Evolutionary conservation across 92 coral and sea anemone species (phyloP).

Genomic region (Zoanthus sansibaricus): DNA sequence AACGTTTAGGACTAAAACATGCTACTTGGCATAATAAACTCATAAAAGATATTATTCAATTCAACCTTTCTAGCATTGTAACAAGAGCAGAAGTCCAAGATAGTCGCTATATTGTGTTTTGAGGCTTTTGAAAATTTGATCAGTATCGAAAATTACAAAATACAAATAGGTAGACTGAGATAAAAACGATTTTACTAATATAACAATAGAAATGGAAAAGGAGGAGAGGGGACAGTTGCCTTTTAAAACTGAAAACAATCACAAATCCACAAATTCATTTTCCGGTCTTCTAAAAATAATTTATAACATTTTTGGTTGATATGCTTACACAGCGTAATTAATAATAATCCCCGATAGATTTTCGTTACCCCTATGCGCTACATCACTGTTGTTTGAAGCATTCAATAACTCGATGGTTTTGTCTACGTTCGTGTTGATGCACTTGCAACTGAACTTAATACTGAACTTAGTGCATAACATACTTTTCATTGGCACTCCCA

Average conservation of each 20-base stretch:
- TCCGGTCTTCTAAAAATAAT: constrained; percentile 16
- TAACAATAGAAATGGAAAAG: no score
- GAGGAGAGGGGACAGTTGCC: no score
- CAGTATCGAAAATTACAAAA: no score
- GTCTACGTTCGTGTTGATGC: background rate
- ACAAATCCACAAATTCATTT: no score
- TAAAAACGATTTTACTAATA: no score
- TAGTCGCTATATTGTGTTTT: no score
- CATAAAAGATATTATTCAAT: no score
- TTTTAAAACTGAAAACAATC: no score
- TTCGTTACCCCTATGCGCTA: background rate
- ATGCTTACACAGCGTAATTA: background rate
- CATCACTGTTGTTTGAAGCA: constrained; percentile 12
- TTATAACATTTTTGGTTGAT: background rate
- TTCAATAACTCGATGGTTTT: background rate
- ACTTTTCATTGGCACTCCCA: constrained; percentile 22
- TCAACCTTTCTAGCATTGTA: no score
- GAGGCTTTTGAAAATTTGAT: no score
- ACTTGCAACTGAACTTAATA: constrained; percentile 13
- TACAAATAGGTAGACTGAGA: no score
- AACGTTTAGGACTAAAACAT: constrained; percentile 3
- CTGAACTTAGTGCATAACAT: background rate
- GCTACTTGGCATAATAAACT: constrained; percentile 10
- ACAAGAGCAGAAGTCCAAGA: no score
- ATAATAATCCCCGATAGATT: background rate